Conservation (phyloP, 2,113 vertebrate genomes). For the Danionella cerebrum region DNA sequence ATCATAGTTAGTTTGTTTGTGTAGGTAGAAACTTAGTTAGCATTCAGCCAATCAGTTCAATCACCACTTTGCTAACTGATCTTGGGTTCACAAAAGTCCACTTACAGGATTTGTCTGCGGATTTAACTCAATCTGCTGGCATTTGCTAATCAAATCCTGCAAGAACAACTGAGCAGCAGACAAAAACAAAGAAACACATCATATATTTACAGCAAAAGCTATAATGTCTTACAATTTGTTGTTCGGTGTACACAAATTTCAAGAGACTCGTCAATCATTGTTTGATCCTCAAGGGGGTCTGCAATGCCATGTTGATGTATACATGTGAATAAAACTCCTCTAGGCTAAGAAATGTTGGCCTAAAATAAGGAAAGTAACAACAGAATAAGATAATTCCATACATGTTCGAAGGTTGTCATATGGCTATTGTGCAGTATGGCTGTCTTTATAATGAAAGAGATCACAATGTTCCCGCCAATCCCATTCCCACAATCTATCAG, state of each 20-base stretch:
- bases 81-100: not conserved
- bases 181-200: not conserved
- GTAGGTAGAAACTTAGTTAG: not conserved
- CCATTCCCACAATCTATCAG: no score
- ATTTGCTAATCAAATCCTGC: not conserved
- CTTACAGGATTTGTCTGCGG: not conserved
- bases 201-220: no score
- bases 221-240: no score
- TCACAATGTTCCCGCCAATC: not conserved
- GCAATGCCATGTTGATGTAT: no score
- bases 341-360: no score
- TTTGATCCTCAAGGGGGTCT: not conserved
- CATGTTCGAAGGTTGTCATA: not conserved
- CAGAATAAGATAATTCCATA: not conserved
- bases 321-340: no score
- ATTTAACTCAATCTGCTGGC: not conserved
- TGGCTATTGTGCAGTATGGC: not conserved
- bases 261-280: no score
- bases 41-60: not conserved
- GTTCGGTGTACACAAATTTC: no score
- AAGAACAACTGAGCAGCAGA: not conserved
- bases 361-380: not conserved
- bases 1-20: no score
- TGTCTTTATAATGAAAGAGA: not conserved
- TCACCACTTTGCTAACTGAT: not conserved